Percentiles rank a stretch among this genome's conserved stretches.
Conservation (phyloP, 2,797 vertebrate genomes). For the Coccyzus lansbergi region DNA sequence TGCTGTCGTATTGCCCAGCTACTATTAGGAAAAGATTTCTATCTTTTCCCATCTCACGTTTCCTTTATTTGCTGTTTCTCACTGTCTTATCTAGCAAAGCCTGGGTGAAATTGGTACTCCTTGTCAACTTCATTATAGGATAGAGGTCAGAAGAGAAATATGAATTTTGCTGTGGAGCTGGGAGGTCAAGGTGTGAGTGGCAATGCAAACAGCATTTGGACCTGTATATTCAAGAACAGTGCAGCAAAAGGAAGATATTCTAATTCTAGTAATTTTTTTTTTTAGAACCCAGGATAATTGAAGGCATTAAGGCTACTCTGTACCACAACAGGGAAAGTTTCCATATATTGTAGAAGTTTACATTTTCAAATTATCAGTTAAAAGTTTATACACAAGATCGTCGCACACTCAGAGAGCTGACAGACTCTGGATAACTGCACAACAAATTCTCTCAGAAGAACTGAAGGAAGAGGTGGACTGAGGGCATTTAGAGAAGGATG, state of each 20-base stretch:
- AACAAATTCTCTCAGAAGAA: not conserved
- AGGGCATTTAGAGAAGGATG: not conserved
- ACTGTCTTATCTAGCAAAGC: not conserved
- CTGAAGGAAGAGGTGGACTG: not conserved
- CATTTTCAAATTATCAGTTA: not conserved
- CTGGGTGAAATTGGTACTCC: not conserved
- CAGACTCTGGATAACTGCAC: not conserved
- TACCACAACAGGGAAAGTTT: not conserved
- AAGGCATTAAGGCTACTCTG: not conserved
- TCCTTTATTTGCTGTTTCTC: not conserved
- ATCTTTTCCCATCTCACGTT: not conserved
- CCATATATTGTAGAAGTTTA: not conserved
- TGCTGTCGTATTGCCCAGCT: not conserved
- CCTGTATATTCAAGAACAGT: not conserved
- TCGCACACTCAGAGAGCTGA: not conserved
- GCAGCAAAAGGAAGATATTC: not conserved
- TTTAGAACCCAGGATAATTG: not conserved
- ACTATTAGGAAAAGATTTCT: not conserved
- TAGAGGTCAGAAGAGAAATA: not conserved
- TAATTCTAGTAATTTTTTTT: not conserved
- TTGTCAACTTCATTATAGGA: not conserved
- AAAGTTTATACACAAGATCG: not conserved
- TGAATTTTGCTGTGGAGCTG: not conserved
- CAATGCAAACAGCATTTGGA: not conserved
- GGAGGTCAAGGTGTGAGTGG: not conserved